Conservation (phyloP, 2,113 vertebrate species). For the Phyllostomus hastatus region DNA sequence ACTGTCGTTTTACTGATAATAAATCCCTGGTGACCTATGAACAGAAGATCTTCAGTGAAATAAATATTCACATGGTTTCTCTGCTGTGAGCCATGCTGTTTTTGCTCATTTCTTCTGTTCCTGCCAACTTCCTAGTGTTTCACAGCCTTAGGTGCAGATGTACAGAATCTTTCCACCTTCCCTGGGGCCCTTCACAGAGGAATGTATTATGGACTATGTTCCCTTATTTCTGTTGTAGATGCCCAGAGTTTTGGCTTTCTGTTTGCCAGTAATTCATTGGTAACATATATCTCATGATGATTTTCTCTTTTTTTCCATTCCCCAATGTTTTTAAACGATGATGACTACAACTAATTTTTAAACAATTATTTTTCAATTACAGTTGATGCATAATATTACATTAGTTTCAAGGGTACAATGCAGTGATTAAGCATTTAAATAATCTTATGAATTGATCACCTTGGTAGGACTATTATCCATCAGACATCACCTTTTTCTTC, state of each 20-base stretch:
- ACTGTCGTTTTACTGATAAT: not conserved
- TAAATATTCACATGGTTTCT: rapidly evolving
- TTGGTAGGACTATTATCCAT: not conserved
- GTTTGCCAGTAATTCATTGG: not conserved
- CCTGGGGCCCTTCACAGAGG: rapidly evolving
- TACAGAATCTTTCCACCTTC: rapidly evolving
- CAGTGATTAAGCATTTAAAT: not conserved
- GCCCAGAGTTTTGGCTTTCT: not conserved
- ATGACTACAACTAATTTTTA: not conserved
- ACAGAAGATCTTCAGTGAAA: not conserved
- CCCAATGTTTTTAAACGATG: not conserved
- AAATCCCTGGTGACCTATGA: too few species aligned
- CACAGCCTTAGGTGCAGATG: rapidly evolving
- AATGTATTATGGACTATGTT: rapidly evolving
- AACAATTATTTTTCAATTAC: not conserved
- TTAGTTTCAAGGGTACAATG: not conserved
- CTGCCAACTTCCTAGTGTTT: not conserved
- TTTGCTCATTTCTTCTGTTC: rapidly evolving
- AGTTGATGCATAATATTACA: not conserved
- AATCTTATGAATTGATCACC: not conserved
- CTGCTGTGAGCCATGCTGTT: rapidly evolving
- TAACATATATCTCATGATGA: not conserved
- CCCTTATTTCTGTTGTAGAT: not conserved
- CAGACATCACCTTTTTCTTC: not conserved
- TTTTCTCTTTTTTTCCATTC: not conserved